Evolutionary conservation across 2,888 invertebrate species (phyloP), one percentile per base, ranked within the genome.

Genomic region (Nomada lathburiana): DNA sequence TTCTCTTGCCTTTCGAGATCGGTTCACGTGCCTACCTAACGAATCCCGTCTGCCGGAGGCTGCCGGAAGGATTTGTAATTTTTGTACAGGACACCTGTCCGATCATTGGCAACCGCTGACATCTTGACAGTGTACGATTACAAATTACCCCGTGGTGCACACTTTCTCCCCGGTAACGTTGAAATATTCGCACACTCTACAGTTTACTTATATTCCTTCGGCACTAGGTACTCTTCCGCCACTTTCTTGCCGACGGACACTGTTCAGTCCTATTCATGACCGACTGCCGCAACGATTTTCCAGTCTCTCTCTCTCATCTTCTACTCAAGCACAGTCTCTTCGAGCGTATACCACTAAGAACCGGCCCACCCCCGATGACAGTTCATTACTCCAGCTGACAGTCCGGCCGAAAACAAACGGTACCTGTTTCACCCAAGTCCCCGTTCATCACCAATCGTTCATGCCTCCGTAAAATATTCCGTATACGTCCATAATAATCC

Each of bases 161-260:
- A 79, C 80, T 59, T 42, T 71, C 18, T 26, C 36, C 36, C 1
- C 23, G 20, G n/a, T 29, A 78, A 68, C 11, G 55, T 18, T 2
- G 18, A 42, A 20, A 23, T 59, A 36, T 26, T 57, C 42, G 26
- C 50, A 50, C 64, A n/a, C n/a, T 20, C 13, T 16, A 23, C 18
- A 44, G 52, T 47, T 53, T 70, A 59, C 29, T 55, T 7, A 10
- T 60, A 55, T n/a, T 65, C 36, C 42, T 20, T 53, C 11, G 47
- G 50, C 81, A 64, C 81, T 23, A 47, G n/a, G 23, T 76, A 71
- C 68, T 68, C 52, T 63, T 77, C 52, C 68, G 36, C 64, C 60
- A 20, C 29, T 74, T 70, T 60, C 75, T 79, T 77, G 52, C 87
- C 86, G 86, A 84, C 86, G 87, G 84, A 67, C 62, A 77, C 82